Conservation (phyloP, 2,888 invertebrate species). For the Trichogramma dendrolimi region DNA sequence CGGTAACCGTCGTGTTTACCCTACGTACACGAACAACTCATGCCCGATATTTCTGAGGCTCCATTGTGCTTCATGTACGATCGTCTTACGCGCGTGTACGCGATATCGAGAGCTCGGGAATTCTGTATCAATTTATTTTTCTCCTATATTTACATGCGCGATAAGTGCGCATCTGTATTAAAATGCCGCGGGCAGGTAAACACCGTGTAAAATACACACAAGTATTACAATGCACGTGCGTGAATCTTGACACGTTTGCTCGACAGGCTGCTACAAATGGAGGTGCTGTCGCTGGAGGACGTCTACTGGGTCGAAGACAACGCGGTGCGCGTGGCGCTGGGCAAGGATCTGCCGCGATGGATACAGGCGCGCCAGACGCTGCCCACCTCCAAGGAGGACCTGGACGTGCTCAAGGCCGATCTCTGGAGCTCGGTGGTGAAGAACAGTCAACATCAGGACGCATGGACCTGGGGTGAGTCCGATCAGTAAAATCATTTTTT, state of each 20-base stretch:
- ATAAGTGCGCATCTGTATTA: no score
- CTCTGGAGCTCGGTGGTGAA: slow-evolving; percentile 84
- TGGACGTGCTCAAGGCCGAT: slow-evolving; percentile 74
- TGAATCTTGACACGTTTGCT: background rate
- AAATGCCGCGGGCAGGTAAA: no score
- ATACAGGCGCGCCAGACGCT: slow-evolving; percentile 74
- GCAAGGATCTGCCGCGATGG: slow-evolving; percentile 77
- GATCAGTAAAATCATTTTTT: background rate
- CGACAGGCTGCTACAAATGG: slow-evolving; percentile 69
- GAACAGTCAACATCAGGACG: slow-evolving; percentile 80
- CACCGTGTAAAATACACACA: no score
- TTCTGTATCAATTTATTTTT: no score
- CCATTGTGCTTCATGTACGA: no score
- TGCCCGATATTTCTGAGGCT: no score
- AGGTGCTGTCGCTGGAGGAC: slow-evolving; percentile 82
- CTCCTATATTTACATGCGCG: no score
- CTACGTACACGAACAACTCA: no score
- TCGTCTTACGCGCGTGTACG: no score
- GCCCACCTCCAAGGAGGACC: slow-evolving; percentile 75
- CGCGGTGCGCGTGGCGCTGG: slow-evolving; percentile 70
- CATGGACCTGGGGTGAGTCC: slow-evolving; percentile 77
- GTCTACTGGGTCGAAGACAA: slow-evolving; percentile 87
- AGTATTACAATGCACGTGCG: no score
- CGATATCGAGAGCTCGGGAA: no score
- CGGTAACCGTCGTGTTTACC: no score